Conservation (phyloP, 2,113 vertebrate species). For the Sprattus sprattus region DNA sequence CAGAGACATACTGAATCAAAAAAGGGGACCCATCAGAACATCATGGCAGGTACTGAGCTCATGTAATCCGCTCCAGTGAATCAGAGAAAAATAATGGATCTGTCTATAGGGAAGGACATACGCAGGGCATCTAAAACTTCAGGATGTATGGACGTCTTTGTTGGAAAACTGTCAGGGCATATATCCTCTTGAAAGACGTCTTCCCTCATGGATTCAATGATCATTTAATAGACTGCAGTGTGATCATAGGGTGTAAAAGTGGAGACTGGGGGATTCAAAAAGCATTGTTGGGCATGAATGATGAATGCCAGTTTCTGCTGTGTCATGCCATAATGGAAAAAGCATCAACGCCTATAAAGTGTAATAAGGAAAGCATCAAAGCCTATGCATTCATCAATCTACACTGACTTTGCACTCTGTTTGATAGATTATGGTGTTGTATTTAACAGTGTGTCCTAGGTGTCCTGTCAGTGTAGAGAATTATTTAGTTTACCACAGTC, state of each 20-base stretch:
- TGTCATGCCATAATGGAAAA: not conserved
- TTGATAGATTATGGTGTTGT: not conserved
- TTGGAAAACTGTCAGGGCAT: not conserved
- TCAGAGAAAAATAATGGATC: not conserved
- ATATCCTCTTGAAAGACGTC: not conserved
- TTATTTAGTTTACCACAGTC: not conserved
- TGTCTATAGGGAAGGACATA: not conserved
- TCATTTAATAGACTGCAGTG: not conserved
- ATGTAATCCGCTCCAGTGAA: not conserved
- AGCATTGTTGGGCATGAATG: no score
- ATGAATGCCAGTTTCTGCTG: not conserved
- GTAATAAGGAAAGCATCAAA: not conserved
- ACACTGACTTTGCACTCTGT: not conserved
- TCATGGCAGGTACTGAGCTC: not conserved
- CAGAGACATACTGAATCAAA: not conserved
- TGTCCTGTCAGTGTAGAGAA: not conserved
- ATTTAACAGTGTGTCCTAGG: not conserved
- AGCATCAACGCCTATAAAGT: not conserved
- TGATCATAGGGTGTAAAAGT: not conserved
- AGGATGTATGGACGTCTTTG: not conserved
- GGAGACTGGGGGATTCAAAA: no score
- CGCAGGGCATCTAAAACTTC: not conserved
- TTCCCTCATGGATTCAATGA: not conserved
- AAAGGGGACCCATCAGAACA: not conserved
- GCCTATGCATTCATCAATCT: not conserved